Evolutionary conservation across 2,888 invertebrate genomes (phyloP).

Genomic region (Agonopterix subpropinquella): DNA sequence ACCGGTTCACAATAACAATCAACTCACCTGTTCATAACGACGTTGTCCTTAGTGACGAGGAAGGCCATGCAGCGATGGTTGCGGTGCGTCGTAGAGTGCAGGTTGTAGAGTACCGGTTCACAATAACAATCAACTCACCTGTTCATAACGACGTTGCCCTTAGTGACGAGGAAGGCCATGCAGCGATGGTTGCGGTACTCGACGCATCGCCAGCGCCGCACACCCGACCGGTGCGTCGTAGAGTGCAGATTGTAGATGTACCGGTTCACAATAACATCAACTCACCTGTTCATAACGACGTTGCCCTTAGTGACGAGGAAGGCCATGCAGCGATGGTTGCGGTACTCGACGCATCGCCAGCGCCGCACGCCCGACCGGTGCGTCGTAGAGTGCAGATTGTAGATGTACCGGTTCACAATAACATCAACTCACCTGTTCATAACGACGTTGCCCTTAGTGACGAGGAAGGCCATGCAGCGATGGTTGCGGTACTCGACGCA

Average conservation of each 20-base stretch:
- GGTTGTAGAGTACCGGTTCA: constrained; percentile 66
- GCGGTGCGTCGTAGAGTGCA: constrained; percentile 41
- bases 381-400: constrained; percentile 53
- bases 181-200: constrained; percentile 65
- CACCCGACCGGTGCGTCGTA: constrained; percentile 26
- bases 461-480: constrained; percentile 55
- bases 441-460: constrained; percentile 62
- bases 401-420: too few species aligned
- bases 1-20: too few species aligned
- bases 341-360: constrained; percentile 70
- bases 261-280: constrained; percentile 60
- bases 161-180: constrained; percentile 55
- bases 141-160: constrained; percentile 58
- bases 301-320: constrained; percentile 60
- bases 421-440: constrained; percentile 47
- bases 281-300: constrained; percentile 58
- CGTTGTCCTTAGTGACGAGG: too few species aligned
- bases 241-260: constrained; percentile 65
- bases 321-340: constrained; percentile 58
- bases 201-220: constrained; percentile 65
- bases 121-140: constrained; percentile 60
- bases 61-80: too few species aligned
- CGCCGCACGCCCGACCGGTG: constrained; percentile 36
- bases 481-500: constrained; percentile 67
- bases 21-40: too few species aligned